phyloP scores from a whole-genome alignment of 2,113 vertebrate genomes.

The Psilopsiagon aurifrons region DNA sequence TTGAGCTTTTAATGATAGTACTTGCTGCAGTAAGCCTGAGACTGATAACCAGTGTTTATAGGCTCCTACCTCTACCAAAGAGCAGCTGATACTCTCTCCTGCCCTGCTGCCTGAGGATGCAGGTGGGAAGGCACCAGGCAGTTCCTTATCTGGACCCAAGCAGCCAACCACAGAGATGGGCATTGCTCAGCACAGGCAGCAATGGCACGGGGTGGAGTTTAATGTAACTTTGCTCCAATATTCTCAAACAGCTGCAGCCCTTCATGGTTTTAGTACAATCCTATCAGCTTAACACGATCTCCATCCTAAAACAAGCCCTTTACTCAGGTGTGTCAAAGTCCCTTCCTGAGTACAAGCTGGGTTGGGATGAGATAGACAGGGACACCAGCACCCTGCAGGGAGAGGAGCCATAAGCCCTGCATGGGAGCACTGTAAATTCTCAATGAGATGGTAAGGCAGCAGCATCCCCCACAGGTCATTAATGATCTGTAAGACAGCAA shows the following conservation, averaged over 20 bases:
- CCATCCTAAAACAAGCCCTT: background rate
- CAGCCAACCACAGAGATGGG: background rate
- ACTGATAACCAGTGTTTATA: background rate
- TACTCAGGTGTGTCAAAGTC: rapidly evolving
- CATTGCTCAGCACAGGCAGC: background rate
- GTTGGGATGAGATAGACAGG: rapidly evolving
- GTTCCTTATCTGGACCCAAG: background rate
- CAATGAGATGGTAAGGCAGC: rapidly evolving
- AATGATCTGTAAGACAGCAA: constrained; percentile 34
- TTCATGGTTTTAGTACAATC: background rate
- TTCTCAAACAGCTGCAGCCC: background rate
- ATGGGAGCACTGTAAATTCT: background rate
- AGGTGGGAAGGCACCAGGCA: background rate
- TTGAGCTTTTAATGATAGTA: background rate
- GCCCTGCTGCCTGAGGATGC: rapidly evolving
- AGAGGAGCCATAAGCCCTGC: background rate
- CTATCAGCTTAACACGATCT: background rate
- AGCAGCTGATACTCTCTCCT: background rate
- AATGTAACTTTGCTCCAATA: background rate
- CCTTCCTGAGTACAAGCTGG: background rate
- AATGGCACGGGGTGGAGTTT: rapidly evolving
- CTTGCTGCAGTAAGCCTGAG: background rate
- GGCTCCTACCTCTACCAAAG: background rate
- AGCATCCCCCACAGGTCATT: background rate
- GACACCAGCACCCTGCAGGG: rapidly evolving